A percentile compares a stretch with the other conserved stretches of the same genome.
These are phyloP conservation scores for Etheostoma cragini DNA, from an alignment of 2,113 vertebrate genomes.

Conservation along the genomic window DNA sequence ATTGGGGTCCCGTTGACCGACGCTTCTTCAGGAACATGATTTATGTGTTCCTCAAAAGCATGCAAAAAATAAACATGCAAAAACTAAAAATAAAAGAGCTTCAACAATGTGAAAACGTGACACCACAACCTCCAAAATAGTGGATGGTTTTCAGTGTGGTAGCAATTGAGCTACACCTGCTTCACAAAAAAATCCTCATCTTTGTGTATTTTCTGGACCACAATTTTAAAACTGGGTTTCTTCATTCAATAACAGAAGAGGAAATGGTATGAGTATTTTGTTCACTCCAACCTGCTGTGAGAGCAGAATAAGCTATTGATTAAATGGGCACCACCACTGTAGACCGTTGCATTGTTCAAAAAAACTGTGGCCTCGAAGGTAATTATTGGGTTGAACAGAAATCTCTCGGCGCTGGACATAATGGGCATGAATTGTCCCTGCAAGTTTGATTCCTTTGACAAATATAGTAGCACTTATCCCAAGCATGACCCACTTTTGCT, in stretches of 20 bases:
- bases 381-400: slow-evolving; percentile 56
- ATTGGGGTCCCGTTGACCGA: slow-evolving; percentile 45
- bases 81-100: background rate
- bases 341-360: slow-evolving; percentile 35
- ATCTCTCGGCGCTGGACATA: slow-evolving; percentile 31
- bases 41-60: slow-evolving; percentile 45
- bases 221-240: slow-evolving; percentile 27
- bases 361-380: slow-evolving; percentile 45
- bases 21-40: slow-evolving; percentile 37
- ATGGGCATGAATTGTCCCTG: slow-evolving; percentile 63
- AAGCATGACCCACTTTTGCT: slow-evolving; percentile 72
- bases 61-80: background rate
- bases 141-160: background rate
- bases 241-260: slow-evolving; percentile 23
- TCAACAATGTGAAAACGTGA: slow-evolving; percentile 14
- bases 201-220: background rate
- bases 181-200: background rate
- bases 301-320: slow-evolving; percentile 50
- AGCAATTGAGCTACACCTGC: slow-evolving; percentile 5
- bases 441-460: slow-evolving; percentile 65
- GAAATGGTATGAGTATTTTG: slow-evolving; percentile 20
- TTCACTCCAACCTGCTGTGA: slow-evolving; percentile 35
- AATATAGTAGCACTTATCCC: slow-evolving; percentile 67
- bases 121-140: background rate
- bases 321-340: slow-evolving; percentile 17